Evolutionary conservation across 2,797 vertebrate genomes (phyloP), one percentile per base, ranked within the genome.

Genomic region (Rhinichthys osculus): DNA sequence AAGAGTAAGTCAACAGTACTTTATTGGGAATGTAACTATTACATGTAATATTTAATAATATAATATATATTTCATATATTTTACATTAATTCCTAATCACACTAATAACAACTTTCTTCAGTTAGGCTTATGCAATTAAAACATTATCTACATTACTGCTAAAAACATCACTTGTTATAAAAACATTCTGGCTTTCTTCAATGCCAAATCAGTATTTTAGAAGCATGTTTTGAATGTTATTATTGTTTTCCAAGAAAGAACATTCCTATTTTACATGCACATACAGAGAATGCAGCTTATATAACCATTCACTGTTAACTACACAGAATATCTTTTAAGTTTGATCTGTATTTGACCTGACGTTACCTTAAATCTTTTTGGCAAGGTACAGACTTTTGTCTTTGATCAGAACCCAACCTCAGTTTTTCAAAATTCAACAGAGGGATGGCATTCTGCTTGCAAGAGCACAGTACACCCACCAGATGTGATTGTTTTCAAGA

Each of bases 381-480:
- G 83, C 83, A 78, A 84, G n/a, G 17, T 27, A 69, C 47, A 57
- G 50, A 42, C 69, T 59, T 30, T 57, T 57, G 33, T 59, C 74
- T 78, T 84, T 84, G 83, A 84, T 84, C 83, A 84, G 17, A 10
- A 38, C 35, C 83, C 83, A 84, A 70, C 47, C 2, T 57, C 83
- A 33, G n/a, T 66, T 76, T 66, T 66, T 64, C 70, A 74, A 19
- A 83, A 50, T 74, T 73, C 27, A 62, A 9, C n/a, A 14, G n/a
- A 71, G 1, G 42, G n/a, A 83, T 73, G 38, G 40, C 57, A 64
- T 83, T 83, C 70, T 64, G 54, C 59, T 44, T 13, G 38, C 77
- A 62, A 16, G 57, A 79, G 33, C 50, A 27, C 50, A 69, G 64
- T 54, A 84, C 40, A 69, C 83, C 35, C 66, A 78, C 44, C 74